Evolutionary conservation across 2,113 vertebrate species (phyloP), one percentile per base, ranked within the genome.

Genomic region (Pao palembangensis): DNA sequence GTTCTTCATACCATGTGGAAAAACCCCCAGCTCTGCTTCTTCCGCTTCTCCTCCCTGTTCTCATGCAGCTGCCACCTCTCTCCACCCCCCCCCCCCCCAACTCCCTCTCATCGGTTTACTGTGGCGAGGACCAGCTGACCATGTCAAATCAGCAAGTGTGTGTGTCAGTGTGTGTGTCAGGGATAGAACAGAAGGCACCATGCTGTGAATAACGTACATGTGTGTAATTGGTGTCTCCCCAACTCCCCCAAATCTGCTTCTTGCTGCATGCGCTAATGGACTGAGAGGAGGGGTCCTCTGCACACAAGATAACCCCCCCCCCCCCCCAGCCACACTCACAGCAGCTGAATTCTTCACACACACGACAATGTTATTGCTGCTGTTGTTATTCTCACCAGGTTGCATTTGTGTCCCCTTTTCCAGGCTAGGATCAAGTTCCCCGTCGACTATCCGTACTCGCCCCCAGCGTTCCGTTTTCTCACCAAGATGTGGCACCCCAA

Each of bases 401-500:
- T 2, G 67, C 55, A 17, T 57, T 81, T 51, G 8, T 41, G 17
- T 47, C 8, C 41, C 76, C 57, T 15, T 66, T 51, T 81, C 25
- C 72, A 98, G 96, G 94, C 96, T 48, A 93, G 93, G 47, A 94
- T 98, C 84, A 93, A 95, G 55, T 98, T 98, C 80, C 96, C 96
- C 7, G 90, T 96, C 0, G 96, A 98, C 82, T 98, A 98, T 58
- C 96, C 96, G 0, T 98, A 98, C 81, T 96, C 95, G n/a, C 96
- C 96, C 0, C 96, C 96, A 0, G 91, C 94, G 44, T 98, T 98
- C 68, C 91, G 95, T 34, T 98, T 98, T 80, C 88, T 98, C 62
- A 98, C 96, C 78, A 98, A 98, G 85, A 98, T 98, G 96, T 98
- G 96, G 96, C 96, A 98, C 79, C 96, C 96, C 47, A 98, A 98